Evolutionary conservation across 1,140 invertebrate genomes (phyloP).

Genomic region (Bombus superbus): DNA sequence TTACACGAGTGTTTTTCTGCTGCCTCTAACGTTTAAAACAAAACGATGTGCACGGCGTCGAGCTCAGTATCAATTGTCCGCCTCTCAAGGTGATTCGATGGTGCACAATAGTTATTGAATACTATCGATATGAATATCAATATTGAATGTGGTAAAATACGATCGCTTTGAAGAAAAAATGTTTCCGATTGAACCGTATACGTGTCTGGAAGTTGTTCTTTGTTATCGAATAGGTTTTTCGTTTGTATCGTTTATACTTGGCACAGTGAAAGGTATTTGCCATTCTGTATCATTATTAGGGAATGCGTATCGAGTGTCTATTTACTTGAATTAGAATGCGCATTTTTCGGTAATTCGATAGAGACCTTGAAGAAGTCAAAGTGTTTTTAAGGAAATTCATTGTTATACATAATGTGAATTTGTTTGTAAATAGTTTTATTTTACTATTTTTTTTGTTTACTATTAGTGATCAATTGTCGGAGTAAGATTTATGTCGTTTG

Average conservation of each 20-base stretch:
- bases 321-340: background rate
- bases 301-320: background rate
- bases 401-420: background rate
- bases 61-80: conserved; percentile 23
- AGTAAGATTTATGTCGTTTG: background rate
- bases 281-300: conserved; percentile 7
- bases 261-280: conserved; percentile 25
- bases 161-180: background rate
- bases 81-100: background rate
- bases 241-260: background rate
- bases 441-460: background rate
- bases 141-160: conserved; percentile 8
- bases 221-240: background rate
- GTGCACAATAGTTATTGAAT: conserved; percentile 18
- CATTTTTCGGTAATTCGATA: background rate
- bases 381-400: background rate
- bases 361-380: background rate
- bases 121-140: conserved; percentile 8
- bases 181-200: background rate
- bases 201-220: background rate
- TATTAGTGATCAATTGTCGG: background rate
- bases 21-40: conserved; percentile 23
- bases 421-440: no score
- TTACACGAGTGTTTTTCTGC: conserved; percentile 2
- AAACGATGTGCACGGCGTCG: background rate